Percentiles rank a stretch among this genome's conserved stretches.
phyloP scores from a whole-genome alignment of 2,888 invertebrate genomes.

The Metallyticus violacea region DNA sequence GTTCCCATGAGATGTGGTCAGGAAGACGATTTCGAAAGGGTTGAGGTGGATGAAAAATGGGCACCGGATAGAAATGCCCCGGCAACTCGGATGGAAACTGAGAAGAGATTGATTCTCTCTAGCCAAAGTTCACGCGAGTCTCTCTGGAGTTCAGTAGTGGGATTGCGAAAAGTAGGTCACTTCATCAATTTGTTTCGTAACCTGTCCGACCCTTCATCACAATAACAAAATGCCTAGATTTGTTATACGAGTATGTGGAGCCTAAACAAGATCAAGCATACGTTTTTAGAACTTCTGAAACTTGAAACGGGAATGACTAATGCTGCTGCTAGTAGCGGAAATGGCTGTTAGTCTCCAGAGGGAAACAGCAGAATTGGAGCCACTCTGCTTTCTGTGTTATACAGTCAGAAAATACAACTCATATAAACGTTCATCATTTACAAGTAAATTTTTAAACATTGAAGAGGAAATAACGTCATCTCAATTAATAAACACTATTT shows the following conservation, averaged over 20 bases:
- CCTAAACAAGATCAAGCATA: background rate
- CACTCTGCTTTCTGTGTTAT: too few species aligned
- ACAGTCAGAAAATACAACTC: too few species aligned
- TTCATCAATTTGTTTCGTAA: background rate
- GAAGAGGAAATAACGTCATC: too few species aligned
- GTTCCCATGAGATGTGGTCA: background rate
- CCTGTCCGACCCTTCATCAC: background rate
- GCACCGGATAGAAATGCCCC: background rate
- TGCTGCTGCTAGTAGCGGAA: background rate
- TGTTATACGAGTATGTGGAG: background rate
- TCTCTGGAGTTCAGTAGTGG: background rate
- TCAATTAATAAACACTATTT: too few species aligned
- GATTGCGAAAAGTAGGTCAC: background rate
- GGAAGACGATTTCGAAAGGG: too few species aligned
- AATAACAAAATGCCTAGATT: background rate
- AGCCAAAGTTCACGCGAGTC: background rate
- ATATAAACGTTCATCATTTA: too few species aligned
- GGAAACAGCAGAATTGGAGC: background rate
- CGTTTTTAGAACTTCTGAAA: background rate
- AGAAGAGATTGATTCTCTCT: background rate
- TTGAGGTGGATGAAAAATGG: background rate
- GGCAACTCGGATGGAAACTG: background rate
- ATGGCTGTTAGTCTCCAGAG: background rate
- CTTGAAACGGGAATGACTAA: background rate
- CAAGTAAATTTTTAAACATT: too few species aligned